Base-by-base conservation (phyloP, 2,797 vertebrate genomes). In the Peromyscus melanophrys region DNA sequence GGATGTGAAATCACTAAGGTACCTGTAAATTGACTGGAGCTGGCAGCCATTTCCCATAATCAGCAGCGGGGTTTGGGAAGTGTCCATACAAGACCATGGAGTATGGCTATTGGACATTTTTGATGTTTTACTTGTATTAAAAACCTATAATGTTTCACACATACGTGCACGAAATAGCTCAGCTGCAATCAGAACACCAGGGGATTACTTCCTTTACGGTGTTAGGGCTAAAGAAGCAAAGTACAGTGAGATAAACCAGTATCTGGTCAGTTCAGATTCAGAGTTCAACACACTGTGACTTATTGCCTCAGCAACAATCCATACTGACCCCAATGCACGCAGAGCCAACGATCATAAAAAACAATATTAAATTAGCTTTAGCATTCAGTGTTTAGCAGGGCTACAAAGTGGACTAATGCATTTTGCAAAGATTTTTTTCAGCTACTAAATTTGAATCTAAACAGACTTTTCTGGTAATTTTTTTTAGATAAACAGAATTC, bases 341-440 rank as follows among this genome's bases (percentile, higher is more conserved):
- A 89, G 37, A 93, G 65, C 75, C 92, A 97, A 95, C 85, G 87
- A 94, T 97, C 96, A 96, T 84, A 93, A 86, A 93, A 97, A 52
- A n/a, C n/a, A 95, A 94, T 97, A 96, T 97, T 92, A 91, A 95
- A 95, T 97, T 95, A 95, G 40, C 55, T 89, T 71, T 46, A 67
- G 52, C 23, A 86, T 69, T 65, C 90, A 77, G 14, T 95, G 90
- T 83, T 97, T 97, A 97, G 90, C 78, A 96, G 80, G 83, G 49
- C 40, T 89, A 86, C 80, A 93, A 89, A 95, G 34, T 73, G 27
- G 65, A 86, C 75, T 96, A 95, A 95, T 90, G 55, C 8, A 84
- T 96, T 97, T 97, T 97, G 65, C n/a, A 95, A 96, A 96, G 95
- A 91, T 93, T 49, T 75, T 81, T 92, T 90, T 80, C 52, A 86